These are phyloP conservation scores for Penaeus japonicus DNA, from an alignment of 1,140 invertebrate genomes.

Conservation along the genomic window DNA sequence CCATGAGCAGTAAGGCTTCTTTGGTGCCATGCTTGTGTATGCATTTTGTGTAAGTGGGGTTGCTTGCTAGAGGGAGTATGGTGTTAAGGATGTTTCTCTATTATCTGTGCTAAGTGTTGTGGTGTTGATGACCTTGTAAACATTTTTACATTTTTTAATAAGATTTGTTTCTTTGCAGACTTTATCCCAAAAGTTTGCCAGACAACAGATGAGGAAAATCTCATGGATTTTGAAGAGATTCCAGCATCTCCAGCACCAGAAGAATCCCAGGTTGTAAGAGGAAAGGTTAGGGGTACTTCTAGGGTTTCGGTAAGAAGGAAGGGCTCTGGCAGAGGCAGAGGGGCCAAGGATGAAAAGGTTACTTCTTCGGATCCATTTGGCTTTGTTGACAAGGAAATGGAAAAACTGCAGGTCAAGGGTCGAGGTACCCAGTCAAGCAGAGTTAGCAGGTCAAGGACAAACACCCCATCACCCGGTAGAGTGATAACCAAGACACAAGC, in stretches of 20 bases:
- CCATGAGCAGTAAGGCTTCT: too few relatives aligned
- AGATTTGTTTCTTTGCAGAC: neutral
- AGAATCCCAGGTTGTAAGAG: neutral
- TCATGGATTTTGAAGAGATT: neutral
- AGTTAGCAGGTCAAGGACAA: constrained; percentile 2
- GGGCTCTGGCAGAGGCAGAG: neutral
- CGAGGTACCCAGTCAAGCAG: neutral
- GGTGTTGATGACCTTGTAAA: too few relatives aligned
- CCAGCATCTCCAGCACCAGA: neutral
- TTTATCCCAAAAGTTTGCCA: constrained; percentile 8
- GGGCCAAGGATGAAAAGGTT: neutral
- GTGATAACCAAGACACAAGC: neutral
- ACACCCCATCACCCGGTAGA: constrained; percentile 8
- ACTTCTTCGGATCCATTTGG: constrained; percentile 19
- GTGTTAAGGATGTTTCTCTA: too few relatives aligned
- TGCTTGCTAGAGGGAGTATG: too few relatives aligned
- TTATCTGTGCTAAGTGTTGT: too few relatives aligned
- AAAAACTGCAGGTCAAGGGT: constrained; percentile 13
- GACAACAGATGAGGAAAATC: neutral
- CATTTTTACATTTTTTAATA: neutral
- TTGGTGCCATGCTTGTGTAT: too few relatives aligned
- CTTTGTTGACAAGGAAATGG: constrained; percentile 38
- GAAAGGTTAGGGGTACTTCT: neutral
- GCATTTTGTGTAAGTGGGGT: too few relatives aligned
- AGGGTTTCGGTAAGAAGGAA: neutral